phyloP scores from a whole-genome alignment of 2,888 invertebrate genomes.

The Pollenia labialis region DNA sequence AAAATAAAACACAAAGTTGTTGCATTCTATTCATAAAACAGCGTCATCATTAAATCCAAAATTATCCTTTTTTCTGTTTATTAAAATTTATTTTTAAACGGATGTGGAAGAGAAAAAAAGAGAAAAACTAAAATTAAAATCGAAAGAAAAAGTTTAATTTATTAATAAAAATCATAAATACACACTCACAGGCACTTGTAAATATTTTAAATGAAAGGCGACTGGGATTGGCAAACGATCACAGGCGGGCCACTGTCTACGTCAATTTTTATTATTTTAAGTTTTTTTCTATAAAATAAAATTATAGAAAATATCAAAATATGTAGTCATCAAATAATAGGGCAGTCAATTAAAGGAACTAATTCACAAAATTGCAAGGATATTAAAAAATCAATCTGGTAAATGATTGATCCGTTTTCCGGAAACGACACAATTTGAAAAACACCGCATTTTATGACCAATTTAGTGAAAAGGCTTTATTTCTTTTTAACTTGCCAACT shows the following conservation, averaged over 20 bases:
- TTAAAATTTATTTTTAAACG: slow-evolving; percentile 51
- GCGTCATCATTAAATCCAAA: slow-evolving; percentile 32
- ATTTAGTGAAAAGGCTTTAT: no score
- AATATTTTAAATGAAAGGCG: slow-evolving; percentile 34
- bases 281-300: slow-evolving; percentile 19
- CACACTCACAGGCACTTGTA: not conserved
- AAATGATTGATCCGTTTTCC: no score
- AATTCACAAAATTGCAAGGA: not conserved
- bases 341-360: slow-evolving; percentile 16
- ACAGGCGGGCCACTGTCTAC: slow-evolving; percentile 55
- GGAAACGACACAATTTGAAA: no score
- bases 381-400: no score
- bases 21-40: slow-evolving; percentile 17
- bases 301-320: not conserved
- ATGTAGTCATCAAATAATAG: slow-evolving; percentile 13
- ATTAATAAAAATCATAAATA: slow-evolving; percentile 35
- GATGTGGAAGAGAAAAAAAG: slow-evolving; percentile 10
- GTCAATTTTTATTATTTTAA: slow-evolving; percentile 54
- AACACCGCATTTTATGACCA: no score
- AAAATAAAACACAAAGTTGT: slow-evolving; percentile 58
- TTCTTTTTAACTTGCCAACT: no score
- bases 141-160: slow-evolving; percentile 25
- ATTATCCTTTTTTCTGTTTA: slow-evolving; percentile 47
- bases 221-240: slow-evolving; percentile 59
- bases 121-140: slow-evolving; percentile 25